Percentiles rank a stretch among this genome's conserved stretches.
Conservation (phyloP, 2,888 invertebrate species). For the Macropis europaea region DNA sequence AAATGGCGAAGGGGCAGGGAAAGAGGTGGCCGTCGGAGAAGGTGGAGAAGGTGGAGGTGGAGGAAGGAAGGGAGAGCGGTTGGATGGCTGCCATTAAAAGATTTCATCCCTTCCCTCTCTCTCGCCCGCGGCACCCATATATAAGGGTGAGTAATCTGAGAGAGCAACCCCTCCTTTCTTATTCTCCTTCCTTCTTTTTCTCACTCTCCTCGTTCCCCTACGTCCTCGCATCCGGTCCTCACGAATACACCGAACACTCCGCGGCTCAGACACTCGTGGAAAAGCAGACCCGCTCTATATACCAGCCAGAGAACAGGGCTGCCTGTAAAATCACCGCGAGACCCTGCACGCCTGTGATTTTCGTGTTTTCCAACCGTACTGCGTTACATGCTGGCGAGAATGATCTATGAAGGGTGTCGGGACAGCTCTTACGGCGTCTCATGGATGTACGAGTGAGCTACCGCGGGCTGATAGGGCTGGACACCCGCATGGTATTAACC, state of each 20-base stretch:
- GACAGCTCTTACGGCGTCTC: no score
- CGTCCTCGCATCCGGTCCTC: slow-evolving; percentile 49
- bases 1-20: slow-evolving; percentile 54
- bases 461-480: no score
- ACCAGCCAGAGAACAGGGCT: slow-evolving; percentile 16
- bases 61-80: slow-evolving; percentile 47
- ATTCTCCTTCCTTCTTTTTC: slow-evolving; percentile 64
- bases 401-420: not conserved
- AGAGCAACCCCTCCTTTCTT: slow-evolving; percentile 66
- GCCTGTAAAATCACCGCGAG: slow-evolving; percentile 19
- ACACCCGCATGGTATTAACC: no score
- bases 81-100: slow-evolving; percentile 79
- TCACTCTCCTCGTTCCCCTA: slow-evolving; percentile 46
- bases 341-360: slow-evolving; percentile 14
- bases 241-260: slow-evolving; percentile 42
- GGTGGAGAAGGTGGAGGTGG: slow-evolving; percentile 24
- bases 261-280: slow-evolving; percentile 13
- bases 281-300: slow-evolving; percentile 11
- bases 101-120: slow-evolving; percentile 70
- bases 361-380: not conserved
- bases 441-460: no score
- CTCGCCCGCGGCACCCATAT: slow-evolving; percentile 72
- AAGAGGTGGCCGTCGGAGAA: slow-evolving; percentile 52
- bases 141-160: slow-evolving; percentile 76
- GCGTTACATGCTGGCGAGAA: no score